Base-by-base conservation (phyloP, 1,140 invertebrate genomes). In the Aphidius ervi region DNA sequence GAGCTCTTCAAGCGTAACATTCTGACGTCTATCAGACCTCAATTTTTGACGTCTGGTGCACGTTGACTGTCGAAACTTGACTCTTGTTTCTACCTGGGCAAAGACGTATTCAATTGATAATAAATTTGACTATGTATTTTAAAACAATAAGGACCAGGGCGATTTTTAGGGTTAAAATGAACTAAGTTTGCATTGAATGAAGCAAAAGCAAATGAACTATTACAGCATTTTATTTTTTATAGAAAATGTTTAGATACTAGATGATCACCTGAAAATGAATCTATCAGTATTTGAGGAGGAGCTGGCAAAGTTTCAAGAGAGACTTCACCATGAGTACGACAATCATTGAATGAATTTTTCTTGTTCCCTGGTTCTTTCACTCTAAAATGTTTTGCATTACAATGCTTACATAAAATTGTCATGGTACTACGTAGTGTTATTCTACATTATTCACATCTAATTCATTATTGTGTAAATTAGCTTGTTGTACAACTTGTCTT, bases 181-280 rank as follows among this genome's bases (percentile, higher is more conserved):
- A 48, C 20, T 48, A 48, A 48, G 20, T 48, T 48, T 9, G 46
- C 46, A 48, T 48, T 48, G n/a, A 48, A 48, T n/a, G 46, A 48
- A n/a, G 46, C 46, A 48, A 48, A 48, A 48, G 9, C 20, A 16
- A 48, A 48, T n/a, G 46, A 48, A 58, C 45, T 58, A 47, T 47
- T 58, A 58, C 31, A 48, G 46, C 46, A 48, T n/a, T n/a, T 9
- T 7, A 48, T 48, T n/a, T 16, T 5, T 48, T 48, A 9, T 5
- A 6, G 46, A 48, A 48, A 48, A 48, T 6, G 46, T 48, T 48
- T 48, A 16, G 46, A 48, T 7, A 5, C n/a, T 48, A n/a, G 9
- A 16, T 48, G 46, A 48, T 48, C 20, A 9, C 46, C 46, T 5
- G 9, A n/a, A 48, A 48, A 48, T 48, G 20, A 48, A 48, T 48